Base-by-base conservation (phyloP, 2,113 vertebrate genomes). In the Parus major region DNA sequence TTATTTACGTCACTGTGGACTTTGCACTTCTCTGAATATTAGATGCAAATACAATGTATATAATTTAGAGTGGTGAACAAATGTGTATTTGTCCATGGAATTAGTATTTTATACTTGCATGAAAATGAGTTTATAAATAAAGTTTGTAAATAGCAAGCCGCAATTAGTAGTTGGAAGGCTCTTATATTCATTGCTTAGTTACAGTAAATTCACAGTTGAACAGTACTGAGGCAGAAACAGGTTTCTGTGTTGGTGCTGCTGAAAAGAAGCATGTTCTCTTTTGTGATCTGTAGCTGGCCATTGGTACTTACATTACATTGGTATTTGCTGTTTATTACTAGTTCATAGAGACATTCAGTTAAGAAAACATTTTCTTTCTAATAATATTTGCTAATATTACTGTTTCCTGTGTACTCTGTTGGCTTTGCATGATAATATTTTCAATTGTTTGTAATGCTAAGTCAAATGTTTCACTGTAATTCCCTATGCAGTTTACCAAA, bases 51-150 rank as follows among this genome's bases (percentile, higher is more conserved):
- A 75, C 90, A 92, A 81, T 92, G 94, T 95, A 83, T 76, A 95
- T 96, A 95, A 81, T 90, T 90, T 95, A 83, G 76, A 86, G 64
- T 88, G 72, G 77, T 94, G 90, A 96, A 89, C 50, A 89, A 94
- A 91, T 94, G 69, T 95, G 95, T 95, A 82, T 95, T 95, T 88
- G 92, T 91, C 90, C 82, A 90, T 93, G 87, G 82, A 96, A 80
- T 88, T 91, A 95, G 86, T 92, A 85, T 92, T 95, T 95, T 94
- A 93, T 94, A 96, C 92, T 77, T 95, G 96, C 96, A 97, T 97
- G 96, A 63, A 88, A 97, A 92, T 86, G 55, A 90, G 55, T 93
- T 94, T 96, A 93, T 92, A 92, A 94, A 95, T 97, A 96, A 96
- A 96, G 82, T 92, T 90, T 97, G 92, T 96, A 96, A 95, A 96